phyloP scores from a whole-genome alignment of 1,140 invertebrate species.

The Steinernema feltiae region DNA sequence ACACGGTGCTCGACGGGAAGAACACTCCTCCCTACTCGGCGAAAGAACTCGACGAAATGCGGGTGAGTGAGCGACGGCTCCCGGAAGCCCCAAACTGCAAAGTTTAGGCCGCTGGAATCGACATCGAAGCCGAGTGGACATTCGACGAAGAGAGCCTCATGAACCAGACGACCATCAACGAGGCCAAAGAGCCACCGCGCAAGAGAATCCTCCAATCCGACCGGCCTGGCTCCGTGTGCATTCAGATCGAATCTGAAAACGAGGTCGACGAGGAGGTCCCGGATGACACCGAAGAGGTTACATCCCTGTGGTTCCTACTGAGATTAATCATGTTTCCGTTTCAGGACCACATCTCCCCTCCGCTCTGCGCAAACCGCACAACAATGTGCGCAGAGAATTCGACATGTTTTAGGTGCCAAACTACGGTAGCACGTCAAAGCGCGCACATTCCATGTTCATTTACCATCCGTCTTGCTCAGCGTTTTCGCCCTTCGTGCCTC shows the following conservation, averaged over 20 bases:
- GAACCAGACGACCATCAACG: slow-evolving; percentile 6
- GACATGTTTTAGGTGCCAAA: too few relatives aligned
- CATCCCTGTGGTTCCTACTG: too few relatives aligned
- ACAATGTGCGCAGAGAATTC: too few relatives aligned
- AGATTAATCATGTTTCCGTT: too few relatives aligned
- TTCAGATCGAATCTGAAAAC: not conserved
- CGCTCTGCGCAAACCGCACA: too few relatives aligned
- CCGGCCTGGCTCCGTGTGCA: not conserved
- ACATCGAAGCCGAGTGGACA: not conserved
- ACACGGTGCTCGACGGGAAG: not conserved
- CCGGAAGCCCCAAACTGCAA: not conserved
- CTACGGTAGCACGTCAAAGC: too few relatives aligned
- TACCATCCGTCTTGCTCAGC: too few relatives aligned
- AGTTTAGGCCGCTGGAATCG: too few relatives aligned
- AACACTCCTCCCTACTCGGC: not conserved
- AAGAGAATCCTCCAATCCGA: not conserved
- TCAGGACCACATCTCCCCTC: too few relatives aligned
- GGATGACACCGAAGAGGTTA: not conserved
- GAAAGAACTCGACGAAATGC: not conserved
- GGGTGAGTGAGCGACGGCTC: not conserved
- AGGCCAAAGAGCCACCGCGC: not conserved
- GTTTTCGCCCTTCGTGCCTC: too few relatives aligned
- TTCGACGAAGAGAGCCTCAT: not conserved
- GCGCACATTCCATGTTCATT: too few relatives aligned
- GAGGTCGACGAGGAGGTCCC: not conserved